Evolutionary conservation across 2,113 vertebrate species (phyloP).

Genomic region (Xerus inauris): DNA sequence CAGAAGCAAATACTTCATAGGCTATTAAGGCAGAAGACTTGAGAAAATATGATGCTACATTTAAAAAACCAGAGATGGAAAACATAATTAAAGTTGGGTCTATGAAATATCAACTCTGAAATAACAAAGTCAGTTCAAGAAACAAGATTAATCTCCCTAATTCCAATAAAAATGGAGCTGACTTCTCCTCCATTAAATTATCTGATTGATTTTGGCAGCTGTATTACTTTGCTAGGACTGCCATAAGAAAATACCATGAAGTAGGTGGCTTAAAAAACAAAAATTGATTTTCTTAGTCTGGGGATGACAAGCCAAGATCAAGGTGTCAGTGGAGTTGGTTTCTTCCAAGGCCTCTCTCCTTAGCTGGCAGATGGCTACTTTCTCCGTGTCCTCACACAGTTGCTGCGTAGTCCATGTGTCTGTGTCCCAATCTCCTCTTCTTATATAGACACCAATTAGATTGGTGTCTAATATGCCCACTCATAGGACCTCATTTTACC

Average conservation of each 20-base stretch:
- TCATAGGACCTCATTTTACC: background rate
- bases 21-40: constrained; percentile 23
- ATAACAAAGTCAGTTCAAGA: background rate
- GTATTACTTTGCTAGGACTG: background rate
- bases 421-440: background rate
- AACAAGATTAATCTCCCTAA: background rate
- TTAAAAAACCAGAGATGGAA: background rate
- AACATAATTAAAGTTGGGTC: background rate
- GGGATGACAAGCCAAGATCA: background rate
- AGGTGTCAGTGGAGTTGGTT: background rate
- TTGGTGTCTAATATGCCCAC: background rate
- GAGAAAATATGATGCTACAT: constrained; percentile 25
- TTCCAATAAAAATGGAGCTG: background rate
- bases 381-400: background rate
- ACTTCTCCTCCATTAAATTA: background rate
- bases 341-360: background rate
- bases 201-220: background rate
- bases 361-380: background rate
- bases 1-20: constrained; percentile 35
- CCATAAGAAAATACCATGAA: background rate
- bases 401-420: rapidly evolving
- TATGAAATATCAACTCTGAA: background rate
- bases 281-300: background rate
- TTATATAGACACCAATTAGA: background rate
- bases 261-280: background rate